These are phyloP conservation scores for Saxicola maurus DNA, from an alignment of 2,797 vertebrate species.

Conservation along the genomic window DNA sequence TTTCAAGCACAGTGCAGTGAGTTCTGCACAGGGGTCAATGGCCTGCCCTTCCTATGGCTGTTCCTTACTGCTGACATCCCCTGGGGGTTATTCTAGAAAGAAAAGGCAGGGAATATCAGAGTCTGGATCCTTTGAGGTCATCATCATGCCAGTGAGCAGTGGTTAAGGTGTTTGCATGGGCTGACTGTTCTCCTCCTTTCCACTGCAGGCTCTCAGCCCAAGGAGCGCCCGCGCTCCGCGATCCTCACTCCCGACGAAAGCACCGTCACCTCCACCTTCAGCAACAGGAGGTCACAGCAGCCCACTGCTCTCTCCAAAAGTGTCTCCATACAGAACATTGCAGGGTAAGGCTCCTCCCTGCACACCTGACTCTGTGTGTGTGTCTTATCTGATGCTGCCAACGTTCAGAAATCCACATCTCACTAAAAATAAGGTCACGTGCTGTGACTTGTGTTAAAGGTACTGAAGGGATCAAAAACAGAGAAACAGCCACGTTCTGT, in stretches of 20 bases:
- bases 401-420: background rate
- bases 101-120: background rate
- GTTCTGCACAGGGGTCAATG: rapidly evolving
- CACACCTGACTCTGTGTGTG: rapidly evolving
- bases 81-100: background rate
- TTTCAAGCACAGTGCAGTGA: background rate
- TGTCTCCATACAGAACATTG: constrained; percentile 95
- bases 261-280: constrained; percentile 60
- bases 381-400: rapidly evolving
- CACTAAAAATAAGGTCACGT: background rate
- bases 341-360: constrained; percentile 78
- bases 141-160: rapidly evolving
- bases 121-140: background rate
- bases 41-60: background rate
- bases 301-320: constrained; percentile 90
- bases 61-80: background rate
- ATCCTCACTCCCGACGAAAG: constrained; percentile 85
- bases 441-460: background rate
- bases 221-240: constrained; percentile 91
- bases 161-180: rapidly evolving
- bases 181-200: background rate
- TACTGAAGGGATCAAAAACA: background rate
- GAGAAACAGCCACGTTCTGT: background rate
- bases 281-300: constrained; percentile 81
- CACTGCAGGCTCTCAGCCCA: constrained; percentile 77